These are phyloP conservation scores for Cactoblastis cactorum DNA, from an alignment of 2,888 invertebrate species.

Conservation along the genomic window DNA sequence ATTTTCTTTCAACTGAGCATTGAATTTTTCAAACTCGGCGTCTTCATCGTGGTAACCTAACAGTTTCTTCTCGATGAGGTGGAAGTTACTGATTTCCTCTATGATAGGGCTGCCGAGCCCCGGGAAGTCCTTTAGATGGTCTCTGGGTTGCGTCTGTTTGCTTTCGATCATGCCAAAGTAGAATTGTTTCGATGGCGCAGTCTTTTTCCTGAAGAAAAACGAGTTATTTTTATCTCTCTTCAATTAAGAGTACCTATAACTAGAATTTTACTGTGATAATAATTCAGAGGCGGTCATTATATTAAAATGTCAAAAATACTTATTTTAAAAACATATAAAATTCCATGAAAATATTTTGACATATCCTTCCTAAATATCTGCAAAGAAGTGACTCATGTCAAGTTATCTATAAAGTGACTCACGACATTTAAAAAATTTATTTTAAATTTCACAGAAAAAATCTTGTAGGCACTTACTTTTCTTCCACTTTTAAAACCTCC, in stretches of 20 bases:
- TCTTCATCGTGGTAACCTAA: constrained; percentile 67
- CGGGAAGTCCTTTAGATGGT: constrained; percentile 66
- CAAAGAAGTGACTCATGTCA: too few species aligned
- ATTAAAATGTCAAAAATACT: too few species aligned
- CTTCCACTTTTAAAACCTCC: constrained; percentile 28
- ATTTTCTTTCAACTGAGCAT: constrained; percentile 58
- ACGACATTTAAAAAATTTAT: too few species aligned
- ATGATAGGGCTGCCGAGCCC: constrained; percentile 69
- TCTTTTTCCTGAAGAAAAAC: constrained; percentile 42
- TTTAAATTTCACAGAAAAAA: too few species aligned
- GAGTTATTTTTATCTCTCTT: too few species aligned
- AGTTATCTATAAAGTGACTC: too few species aligned
- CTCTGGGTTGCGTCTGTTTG: constrained; percentile 49
- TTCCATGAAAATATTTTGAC: too few species aligned
- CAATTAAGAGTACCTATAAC: too few species aligned
- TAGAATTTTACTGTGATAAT: not conserved
- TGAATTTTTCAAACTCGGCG: constrained; percentile 63
- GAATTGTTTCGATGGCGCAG: constrained; percentile 77
- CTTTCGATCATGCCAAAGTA: constrained; percentile 89
- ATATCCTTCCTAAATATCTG: too few species aligned
- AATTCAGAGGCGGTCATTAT: too few species aligned
- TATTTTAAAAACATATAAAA: too few species aligned
- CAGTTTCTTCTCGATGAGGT: constrained; percentile 65
- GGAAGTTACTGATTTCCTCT: constrained; percentile 67
- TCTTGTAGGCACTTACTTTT: constrained; percentile 52